These are phyloP conservation scores for Burhinus bistriatus DNA, from an alignment of 2,113 vertebrate genomes.

Conservation along the genomic window DNA sequence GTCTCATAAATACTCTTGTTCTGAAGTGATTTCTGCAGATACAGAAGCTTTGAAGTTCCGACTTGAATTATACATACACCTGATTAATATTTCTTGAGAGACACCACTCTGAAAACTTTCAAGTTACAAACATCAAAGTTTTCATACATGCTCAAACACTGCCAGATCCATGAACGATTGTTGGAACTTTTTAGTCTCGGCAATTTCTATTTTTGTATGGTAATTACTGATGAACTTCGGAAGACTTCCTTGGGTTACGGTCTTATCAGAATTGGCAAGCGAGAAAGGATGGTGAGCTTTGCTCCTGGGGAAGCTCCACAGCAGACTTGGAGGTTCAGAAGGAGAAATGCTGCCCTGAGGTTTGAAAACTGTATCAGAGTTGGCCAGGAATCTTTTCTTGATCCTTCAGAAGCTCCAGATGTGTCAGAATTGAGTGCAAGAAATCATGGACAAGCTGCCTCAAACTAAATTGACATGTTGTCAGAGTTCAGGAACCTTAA, in stretches of 20 bases:
- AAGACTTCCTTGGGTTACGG: background rate
- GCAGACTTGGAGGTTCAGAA: background rate
- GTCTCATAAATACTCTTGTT: background rate
- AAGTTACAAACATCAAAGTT: background rate
- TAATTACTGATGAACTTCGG: background rate
- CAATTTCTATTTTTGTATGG: background rate
- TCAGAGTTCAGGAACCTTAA: background rate
- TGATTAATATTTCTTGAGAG: background rate
- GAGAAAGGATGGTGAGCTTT: background rate
- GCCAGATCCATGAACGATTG: background rate
- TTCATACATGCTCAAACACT: background rate
- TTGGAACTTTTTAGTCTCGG: background rate
- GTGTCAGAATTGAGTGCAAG: background rate
- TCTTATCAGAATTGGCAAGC: background rate
- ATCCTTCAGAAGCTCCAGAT: background rate
- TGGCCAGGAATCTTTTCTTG: background rate
- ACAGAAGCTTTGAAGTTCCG: conserved; percentile 7
- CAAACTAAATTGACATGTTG: background rate
- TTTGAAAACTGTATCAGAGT: background rate
- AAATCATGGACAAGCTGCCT: background rate
- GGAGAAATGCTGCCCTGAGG: background rate
- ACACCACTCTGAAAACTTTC: background rate
- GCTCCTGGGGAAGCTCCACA: background rate
- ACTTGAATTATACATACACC: background rate
- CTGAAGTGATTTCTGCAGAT: background rate